Evolutionary conservation across 1,140 invertebrate genomes (phyloP).

Genomic region (Drosophila willistoni): DNA sequence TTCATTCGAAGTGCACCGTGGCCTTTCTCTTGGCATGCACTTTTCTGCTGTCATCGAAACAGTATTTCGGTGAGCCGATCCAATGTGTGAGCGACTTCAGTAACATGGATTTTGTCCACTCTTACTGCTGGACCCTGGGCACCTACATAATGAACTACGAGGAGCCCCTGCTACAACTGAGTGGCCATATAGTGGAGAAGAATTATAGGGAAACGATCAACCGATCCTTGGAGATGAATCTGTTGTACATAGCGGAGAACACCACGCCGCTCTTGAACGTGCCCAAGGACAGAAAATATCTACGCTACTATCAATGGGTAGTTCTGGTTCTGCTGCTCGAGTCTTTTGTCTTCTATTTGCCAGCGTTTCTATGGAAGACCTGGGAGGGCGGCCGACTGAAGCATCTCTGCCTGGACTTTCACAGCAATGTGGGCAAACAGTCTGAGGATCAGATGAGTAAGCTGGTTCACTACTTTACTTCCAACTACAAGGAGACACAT

Average conservation of each 20-base stretch:
- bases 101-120: conserved; percentile 86
- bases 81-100: conserved; percentile 85
- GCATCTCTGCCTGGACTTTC: conserved; percentile 83
- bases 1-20: conserved; percentile 88
- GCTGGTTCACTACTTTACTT: conserved; percentile 84
- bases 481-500: conserved; percentile 85
- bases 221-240: conserved; percentile 32
- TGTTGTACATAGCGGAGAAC: conserved; percentile 30
- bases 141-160: conserved; percentile 87
- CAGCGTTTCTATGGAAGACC: conserved; percentile 90
- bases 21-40: conserved; percentile 87
- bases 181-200: background rate
- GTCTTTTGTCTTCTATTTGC: conserved; percentile 89
- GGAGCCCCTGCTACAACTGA: conserved; percentile 63
- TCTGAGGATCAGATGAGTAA: conserved; percentile 84
- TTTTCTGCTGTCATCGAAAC: conserved; percentile 87
- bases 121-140: conserved; percentile 91
- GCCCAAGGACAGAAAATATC: conserved; percentile 84
- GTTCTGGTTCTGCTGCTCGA: conserved; percentile 92
- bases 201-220: conserved; percentile 1
- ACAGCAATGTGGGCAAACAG: conserved; percentile 83
- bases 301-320: conserved; percentile 96
- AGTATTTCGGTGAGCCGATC: conserved; percentile 89
- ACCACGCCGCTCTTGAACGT: conserved; percentile 27
- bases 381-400: conserved; percentile 88